Conservation (phyloP, 2,113 vertebrate genomes). For the Scomber colias region DNA sequence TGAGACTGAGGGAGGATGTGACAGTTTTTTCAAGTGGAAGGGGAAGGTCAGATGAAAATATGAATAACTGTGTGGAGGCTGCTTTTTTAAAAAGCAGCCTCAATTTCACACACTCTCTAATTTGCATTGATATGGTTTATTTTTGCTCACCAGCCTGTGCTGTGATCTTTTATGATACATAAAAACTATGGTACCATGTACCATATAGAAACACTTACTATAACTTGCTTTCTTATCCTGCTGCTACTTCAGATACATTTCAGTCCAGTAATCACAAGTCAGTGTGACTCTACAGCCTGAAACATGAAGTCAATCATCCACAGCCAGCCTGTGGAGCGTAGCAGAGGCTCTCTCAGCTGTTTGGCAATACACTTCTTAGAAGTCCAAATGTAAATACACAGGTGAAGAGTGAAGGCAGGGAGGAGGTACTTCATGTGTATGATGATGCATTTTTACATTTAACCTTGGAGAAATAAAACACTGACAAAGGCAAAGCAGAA, state of each 20-base stretch:
- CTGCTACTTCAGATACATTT: constrained; percentile 3
- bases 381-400: not conserved
- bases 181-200: not conserved
- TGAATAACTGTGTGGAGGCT: not conserved
- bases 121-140: not conserved
- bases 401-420: not conserved
- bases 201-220: not conserved
- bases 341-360: too few relatives aligned
- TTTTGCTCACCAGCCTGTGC: not conserved
- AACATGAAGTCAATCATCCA: too few relatives aligned
- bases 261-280: not conserved
- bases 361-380: constrained; percentile 1
- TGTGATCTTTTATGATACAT: not conserved
- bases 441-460: not conserved
- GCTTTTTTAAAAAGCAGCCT: not conserved
- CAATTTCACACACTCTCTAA: not conserved
- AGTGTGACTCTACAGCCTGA: not conserved
- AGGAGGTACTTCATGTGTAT: not conserved
- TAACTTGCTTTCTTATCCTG: not conserved
- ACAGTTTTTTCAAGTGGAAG: not conserved
- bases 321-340: too few relatives aligned
- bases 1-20: not conserved
- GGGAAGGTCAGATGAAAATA: not conserved
- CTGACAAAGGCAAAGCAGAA: not conserved
- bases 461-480: not conserved